Conservation (phyloP, 2,113 vertebrate genomes). For the Pollachius pollachius region DNA sequence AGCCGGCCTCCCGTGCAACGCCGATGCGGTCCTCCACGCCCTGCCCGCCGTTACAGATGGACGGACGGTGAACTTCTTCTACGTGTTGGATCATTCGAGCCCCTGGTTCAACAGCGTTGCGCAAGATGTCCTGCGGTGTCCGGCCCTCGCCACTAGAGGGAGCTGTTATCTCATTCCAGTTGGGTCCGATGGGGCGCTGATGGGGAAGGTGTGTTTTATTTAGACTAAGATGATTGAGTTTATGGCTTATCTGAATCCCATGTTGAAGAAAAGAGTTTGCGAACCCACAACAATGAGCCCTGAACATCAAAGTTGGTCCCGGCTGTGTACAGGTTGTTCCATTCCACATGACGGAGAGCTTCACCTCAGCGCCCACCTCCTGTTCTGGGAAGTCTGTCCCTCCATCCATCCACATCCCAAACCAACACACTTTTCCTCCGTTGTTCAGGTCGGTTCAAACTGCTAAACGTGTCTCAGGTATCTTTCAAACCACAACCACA, state of each 20-base stretch:
- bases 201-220: slow-evolving; percentile 40
- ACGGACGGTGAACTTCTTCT: slow-evolving; percentile 57
- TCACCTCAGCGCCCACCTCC: slow-evolving; percentile 5
- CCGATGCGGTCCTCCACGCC: slow-evolving; percentile 38
- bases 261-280: background rate
- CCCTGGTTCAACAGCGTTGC: slow-evolving; percentile 25
- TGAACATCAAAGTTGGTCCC: background rate
- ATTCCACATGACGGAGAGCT: slow-evolving; percentile 34
- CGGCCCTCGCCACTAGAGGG: slow-evolving; percentile 56
- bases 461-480: background rate
- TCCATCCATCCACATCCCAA: slow-evolving; percentile 20
- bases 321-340: slow-evolving; percentile 39
- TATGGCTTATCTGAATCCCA: background rate
- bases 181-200: slow-evolving; percentile 26
- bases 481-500: background rate
- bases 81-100: slow-evolving; percentile 37
- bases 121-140: slow-evolving; percentile 51
- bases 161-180: slow-evolving; percentile 55
- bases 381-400: slow-evolving; percentile 31
- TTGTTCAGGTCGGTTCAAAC: slow-evolving; percentile 32
- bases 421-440: background rate
- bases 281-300: no score
- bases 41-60: slow-evolving; percentile 39
- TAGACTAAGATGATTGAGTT: background rate
- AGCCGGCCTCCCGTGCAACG: slow-evolving; percentile 43